A percentile compares a stretch with the other conserved stretches of the same genome.
Evolutionary conservation across 2,113 vertebrate species (phyloP).

Genomic region (Hypocryptadius cinnamomeus): DNA sequence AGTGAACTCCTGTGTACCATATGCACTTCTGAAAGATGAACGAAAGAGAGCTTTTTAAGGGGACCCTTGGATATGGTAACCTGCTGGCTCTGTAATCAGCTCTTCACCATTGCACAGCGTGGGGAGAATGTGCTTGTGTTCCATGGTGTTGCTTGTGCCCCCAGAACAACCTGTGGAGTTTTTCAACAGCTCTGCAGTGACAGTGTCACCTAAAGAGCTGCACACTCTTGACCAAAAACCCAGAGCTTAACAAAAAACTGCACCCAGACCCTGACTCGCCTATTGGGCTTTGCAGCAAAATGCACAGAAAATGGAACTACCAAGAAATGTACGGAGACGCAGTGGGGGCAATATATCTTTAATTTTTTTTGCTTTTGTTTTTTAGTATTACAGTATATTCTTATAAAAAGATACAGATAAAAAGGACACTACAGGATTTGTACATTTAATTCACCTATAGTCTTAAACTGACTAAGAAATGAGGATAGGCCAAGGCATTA

Average conservation of each 20-base stretch:
- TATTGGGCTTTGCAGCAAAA: not conserved
- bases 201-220: not conserved
- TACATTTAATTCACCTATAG: constrained; percentile 67
- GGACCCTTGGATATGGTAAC: not conserved
- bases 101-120: rapidly evolving
- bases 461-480: constrained; percentile 65
- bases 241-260: not conserved
- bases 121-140: not conserved
- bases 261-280: not conserved
- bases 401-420: constrained; percentile 76
- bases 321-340: not conserved
- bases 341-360: constrained; percentile 70
- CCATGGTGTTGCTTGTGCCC: not conserved
- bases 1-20: not conserved
- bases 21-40: not conserved
- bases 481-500: constrained; percentile 69
- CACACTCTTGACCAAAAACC: not conserved
- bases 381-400: constrained; percentile 80
- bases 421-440: constrained; percentile 70
- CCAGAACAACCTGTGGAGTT: not conserved
- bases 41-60: not conserved
- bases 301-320: not conserved
- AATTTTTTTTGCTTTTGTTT: constrained; percentile 65
- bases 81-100: not conserved
- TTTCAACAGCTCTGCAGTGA: not conserved